Evolutionary conservation across 2,888 invertebrate species (phyloP), one percentile per base, ranked within the genome.

Genomic region (Melieria picta): DNA sequence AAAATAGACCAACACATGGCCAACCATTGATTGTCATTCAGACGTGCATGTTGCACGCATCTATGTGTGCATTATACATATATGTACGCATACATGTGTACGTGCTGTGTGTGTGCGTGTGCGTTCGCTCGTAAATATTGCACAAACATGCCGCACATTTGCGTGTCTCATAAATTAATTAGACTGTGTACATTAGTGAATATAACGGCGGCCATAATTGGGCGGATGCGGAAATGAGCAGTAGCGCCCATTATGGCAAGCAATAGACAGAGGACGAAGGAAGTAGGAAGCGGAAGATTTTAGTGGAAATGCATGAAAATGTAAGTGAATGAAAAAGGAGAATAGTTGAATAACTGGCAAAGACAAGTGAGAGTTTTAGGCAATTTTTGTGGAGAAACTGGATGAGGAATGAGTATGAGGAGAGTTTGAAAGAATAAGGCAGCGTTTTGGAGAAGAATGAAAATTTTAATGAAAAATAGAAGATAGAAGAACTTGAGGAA

Each of bases 101-200:
- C 11, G 50, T 50, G 11, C 3, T 50, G 50, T 50, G 30, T n/a
- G 69, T 30, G 47, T 72, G 65, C 65, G 58, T 45, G 30, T 5
- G 10, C 69, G 45, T 58, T 13, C 71, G 68, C 68, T 72, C 67
- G 65, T 64, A 63, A 58, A 61, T 47, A 74, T 48, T 13, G 48
- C 13, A 65, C 30, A 60, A 43, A 57, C 43, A 62, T 6, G 47
- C 13, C 47, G 11, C 42, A 62, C 42, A 69, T 46, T 57, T 13
- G 55, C 68, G 64, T 30, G 66, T 56, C 72, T 52, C 66, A 73
- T 73, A 72, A 69, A 77, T 75, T 76, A 76, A 77, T 77, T 76
- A 73, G 61, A 71, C 70, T 43, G 45, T 62, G n/a, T 72, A 68
- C 69, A 66, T 71, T 71, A 72, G 79, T 75, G 72, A 77, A 75